Evolutionary conservation across 53 echinoderm and acorn worm species (phyloP), one percentile per base, ranked within the genome.

Genomic region (Holothuria scabra): DNA sequence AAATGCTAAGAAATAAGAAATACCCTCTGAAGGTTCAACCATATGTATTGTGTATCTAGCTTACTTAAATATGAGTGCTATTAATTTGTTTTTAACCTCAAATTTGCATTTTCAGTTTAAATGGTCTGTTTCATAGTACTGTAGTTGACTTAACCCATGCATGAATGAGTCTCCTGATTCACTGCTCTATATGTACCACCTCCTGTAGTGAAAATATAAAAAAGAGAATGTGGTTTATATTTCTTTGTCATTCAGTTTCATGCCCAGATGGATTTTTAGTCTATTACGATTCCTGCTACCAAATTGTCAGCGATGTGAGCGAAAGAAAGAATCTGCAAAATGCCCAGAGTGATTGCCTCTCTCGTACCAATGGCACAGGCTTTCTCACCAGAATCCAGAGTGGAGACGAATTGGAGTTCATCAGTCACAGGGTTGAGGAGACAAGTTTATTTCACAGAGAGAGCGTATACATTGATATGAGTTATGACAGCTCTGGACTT

Each of bases 281-380:
- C 26, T 84, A 74, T 34, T 14, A 80, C 31, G 93, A 90, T 13
- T 87, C 87, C 74, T 93, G 93, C 82, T 93, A 80, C 65, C 59
- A n/a, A 26, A 30, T 34, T 34, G 85, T 93, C n/a, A 90, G 80
- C 28, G 28, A 67, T 28, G 22, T 44, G 0, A 23, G 34, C 19
- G 41, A 52, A 35, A 83, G 65, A 79, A 66, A 38, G 24, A 74
- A 88, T 46, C 85, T 71, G 20, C 57, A 69, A 56, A 28, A 37
- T 14, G 93, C 90, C 37, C 67, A 83, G 26, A 52, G 74, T 4
- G 79, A 49, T 46, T 93, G 93, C 66, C 58, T 60, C 48, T 18
- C 52, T 9, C 46, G 88, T n/a, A 85, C 86, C 72, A 86, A 85
- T 33, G 84, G 83, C 76, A 79, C 79, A 0, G 90, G 80, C 70